Base-by-base conservation (phyloP, 2,888 invertebrate genomes). In the Sinodicranocentrus sp. region DNA sequence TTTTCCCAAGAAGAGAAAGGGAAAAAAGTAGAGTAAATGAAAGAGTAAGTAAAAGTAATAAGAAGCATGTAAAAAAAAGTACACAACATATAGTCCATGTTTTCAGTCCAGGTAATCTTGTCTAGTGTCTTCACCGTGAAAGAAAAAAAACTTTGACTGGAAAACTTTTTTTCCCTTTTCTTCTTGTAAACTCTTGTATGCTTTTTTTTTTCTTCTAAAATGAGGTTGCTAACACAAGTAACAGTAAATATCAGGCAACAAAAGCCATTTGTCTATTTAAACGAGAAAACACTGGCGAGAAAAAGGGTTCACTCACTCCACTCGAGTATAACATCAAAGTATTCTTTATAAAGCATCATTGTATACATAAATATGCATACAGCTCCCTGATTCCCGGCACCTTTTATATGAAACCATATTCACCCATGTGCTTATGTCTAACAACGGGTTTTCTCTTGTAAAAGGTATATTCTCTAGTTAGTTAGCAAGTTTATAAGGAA, bases 231-330 rank as follows among this genome's bases (percentile, higher is more conserved):
- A 28, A 23, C 26, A 26, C 25, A 26, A 59, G 25, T 59, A 59
- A 39, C 33, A 65, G 44, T 43, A 43, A 65, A 39, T 65, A 65
- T 65, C 43, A 43, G 23, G 43, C 44, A 65, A 65, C 43, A 43
- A 65, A 65, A 39, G 43, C 44, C 43, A 65, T 65, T 65, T 65
- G 65, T 65, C 65, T 43, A 28, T 43, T 65, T 39, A 65, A 65
- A 65, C 33, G 63, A 39, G 28, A 39, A 63, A 63, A 63, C 63
- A 63, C 63, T 28, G 17, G n/a, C 23, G 25, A 23, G 26, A 25
- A 43, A 43, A 65, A 65, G 61, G 25, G 33, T 61, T 33, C 10
- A 33, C 33, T 33, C 33, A 6, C 33, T 33, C 5, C 5, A 33
- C 10, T 33, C 33, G 10, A 6, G 33, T 33, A 33, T 33, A n/a